Evolutionary conservation across 2,113 vertebrate genomes (phyloP).

Genomic region (Saguinus imperator): DNA sequence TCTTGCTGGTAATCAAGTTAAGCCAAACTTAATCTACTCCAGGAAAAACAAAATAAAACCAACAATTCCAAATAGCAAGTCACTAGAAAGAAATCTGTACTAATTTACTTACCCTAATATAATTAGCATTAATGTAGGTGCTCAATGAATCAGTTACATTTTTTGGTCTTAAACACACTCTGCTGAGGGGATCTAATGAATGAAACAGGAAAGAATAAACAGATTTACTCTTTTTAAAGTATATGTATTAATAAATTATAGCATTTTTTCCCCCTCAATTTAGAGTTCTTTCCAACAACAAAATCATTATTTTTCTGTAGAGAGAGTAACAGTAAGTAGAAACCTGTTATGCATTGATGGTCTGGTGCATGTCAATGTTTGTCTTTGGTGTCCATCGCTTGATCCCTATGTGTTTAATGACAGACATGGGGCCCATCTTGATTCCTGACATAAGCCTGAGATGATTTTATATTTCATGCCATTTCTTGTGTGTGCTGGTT

Average conservation of each 20-base stretch:
- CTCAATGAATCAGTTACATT: constrained; percentile 90
- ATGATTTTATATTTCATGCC: background rate
- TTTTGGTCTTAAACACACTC: constrained; percentile 93
- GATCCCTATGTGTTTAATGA: background rate
- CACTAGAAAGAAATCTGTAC: constrained; percentile 47
- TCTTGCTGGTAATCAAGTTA: constrained; percentile 33
- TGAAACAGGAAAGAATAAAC: constrained; percentile 76
- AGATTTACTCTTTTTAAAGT: background rate
- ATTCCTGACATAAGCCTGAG: background rate
- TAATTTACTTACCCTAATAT: constrained; percentile 91
- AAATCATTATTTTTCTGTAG: background rate
- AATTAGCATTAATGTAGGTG: constrained; percentile 98
- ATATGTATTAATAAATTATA: background rate
- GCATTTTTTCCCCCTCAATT: background rate
- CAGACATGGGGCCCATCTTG: background rate
- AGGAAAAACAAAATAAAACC: constrained; percentile 13
- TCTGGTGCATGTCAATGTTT: background rate
- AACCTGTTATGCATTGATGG: background rate
- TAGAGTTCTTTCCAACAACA: constrained; percentile 4
- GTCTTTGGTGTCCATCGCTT: background rate
- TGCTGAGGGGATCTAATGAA: constrained; percentile 92
- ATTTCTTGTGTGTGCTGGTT: background rate
- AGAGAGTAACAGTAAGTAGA: background rate
- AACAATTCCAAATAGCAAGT: constrained; percentile 1
- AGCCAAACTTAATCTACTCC: background rate